Percentiles rank a stretch among this genome's conserved stretches.
phyloP scores from a whole-genome alignment of 2,797 vertebrate species.

The Fratercula arctica region DNA sequence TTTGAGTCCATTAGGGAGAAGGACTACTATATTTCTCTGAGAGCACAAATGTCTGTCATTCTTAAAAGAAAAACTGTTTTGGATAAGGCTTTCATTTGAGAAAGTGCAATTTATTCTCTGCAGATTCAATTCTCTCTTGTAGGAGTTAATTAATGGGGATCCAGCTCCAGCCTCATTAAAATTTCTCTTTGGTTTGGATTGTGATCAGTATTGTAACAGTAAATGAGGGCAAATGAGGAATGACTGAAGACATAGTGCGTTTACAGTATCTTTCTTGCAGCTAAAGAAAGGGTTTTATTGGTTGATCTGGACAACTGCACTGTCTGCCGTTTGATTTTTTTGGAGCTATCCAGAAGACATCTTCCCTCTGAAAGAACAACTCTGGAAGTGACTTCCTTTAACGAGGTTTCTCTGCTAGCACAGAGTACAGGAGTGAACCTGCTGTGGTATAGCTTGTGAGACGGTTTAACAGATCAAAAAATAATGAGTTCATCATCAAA shows the following conservation, averaged over 20 bases:
- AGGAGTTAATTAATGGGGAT: not conserved
- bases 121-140: not conserved
- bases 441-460: not conserved
- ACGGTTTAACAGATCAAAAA: not conserved
- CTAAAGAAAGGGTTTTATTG: not conserved
- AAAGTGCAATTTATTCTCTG: not conserved
- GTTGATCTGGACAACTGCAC: not conserved
- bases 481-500: not conserved
- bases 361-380: not conserved
- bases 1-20: not conserved
- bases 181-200: not conserved
- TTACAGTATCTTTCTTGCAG: not conserved
- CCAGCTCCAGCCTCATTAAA: not conserved
- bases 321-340: not conserved
- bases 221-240: not conserved
- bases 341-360: not conserved
- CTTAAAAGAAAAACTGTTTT: not conserved
- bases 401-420: not conserved
- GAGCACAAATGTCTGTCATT: not conserved
- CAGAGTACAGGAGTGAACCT: not conserved
- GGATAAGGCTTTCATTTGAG: not conserved
- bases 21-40: not conserved
- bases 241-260: not conserved
- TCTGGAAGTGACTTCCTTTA: not conserved
- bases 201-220: not conserved